phyloP scores from a whole-genome alignment of 2,797 vertebrate species.

The Siniperca obscura region DNA sequence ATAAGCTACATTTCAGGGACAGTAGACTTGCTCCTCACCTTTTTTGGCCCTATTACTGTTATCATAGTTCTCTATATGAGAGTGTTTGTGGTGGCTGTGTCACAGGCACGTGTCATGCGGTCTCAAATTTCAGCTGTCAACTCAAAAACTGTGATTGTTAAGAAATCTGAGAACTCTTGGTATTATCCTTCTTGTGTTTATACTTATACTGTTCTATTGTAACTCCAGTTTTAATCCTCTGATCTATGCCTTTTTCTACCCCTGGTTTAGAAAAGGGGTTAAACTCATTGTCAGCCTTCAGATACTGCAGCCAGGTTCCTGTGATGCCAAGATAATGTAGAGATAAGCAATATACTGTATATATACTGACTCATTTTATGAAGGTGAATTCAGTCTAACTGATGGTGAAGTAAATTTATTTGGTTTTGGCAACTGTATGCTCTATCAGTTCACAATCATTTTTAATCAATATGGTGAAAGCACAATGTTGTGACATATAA shows the following conservation, averaged over 20 bases:
- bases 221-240: slow-evolving; percentile 64
- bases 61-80: slow-evolving; percentile 59
- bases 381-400: neutral
- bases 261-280: slow-evolving; percentile 28
- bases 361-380: neutral
- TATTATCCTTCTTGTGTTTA: slow-evolving; percentile 46
- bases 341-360: neutral
- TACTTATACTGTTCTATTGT: slow-evolving; percentile 39
- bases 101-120: slow-evolving; percentile 39
- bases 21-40: slow-evolving; percentile 46
- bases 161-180: slow-evolving; percentile 59
- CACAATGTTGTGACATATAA: neutral
- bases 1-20: slow-evolving; percentile 8
- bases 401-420: neutral
- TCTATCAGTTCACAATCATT: neutral
- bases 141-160: neutral
- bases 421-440: neutral
- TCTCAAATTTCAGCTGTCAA: neutral
- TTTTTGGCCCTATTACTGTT: slow-evolving; percentile 44
- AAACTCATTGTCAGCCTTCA: slow-evolving; percentile 55
- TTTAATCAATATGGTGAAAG: neutral
- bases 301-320: slow-evolving; percentile 43
- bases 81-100: slow-evolving; percentile 58
- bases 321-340: slow-evolving; percentile 11
- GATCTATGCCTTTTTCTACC: slow-evolving; percentile 45